phyloP scores from a whole-genome alignment of 2,797 vertebrate genomes.

The Neosilurus hyrtlii region DNA sequence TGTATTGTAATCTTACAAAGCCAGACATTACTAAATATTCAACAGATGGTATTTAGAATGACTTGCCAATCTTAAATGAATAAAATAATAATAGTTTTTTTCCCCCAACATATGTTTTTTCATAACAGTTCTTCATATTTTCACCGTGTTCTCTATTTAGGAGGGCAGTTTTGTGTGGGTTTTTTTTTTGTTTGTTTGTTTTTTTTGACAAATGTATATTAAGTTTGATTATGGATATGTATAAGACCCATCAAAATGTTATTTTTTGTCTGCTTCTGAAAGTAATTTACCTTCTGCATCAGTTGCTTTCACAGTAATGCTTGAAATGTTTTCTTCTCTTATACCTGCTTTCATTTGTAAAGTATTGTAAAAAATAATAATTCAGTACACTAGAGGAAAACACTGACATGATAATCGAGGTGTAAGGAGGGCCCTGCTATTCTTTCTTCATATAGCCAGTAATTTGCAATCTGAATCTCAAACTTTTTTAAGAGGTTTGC shows the following conservation, averaged over 20 bases:
- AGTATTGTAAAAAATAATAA: neutral
- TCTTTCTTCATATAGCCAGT: neutral
- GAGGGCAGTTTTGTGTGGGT: neutral
- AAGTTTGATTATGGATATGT: neutral
- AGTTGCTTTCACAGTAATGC: neutral
- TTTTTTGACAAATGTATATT: neutral
- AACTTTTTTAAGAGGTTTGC: neutral
- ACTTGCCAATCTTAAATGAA: neutral
- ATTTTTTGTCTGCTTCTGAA: neutral
- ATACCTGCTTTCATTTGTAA: neutral
- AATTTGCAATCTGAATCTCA: neutral
- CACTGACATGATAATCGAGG: neutral
- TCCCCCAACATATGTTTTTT: neutral
- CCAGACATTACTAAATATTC: slow-evolving; percentile 3
- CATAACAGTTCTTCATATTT: neutral
- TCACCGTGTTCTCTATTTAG: slow-evolving; percentile 4
- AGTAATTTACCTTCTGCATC: neutral
- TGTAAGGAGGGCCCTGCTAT: neutral
- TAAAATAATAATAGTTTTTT: slow-evolving; percentile 9
- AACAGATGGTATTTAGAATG: neutral
- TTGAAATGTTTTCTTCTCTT: neutral
- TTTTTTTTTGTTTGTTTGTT: neutral
- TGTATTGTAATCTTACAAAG: slow-evolving; percentile 9
- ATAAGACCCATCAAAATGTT: neutral
- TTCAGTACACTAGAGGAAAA: neutral